These are phyloP conservation scores for Macropis europaea DNA, from an alignment of 2,888 invertebrate genomes.

Conservation along the genomic window DNA sequence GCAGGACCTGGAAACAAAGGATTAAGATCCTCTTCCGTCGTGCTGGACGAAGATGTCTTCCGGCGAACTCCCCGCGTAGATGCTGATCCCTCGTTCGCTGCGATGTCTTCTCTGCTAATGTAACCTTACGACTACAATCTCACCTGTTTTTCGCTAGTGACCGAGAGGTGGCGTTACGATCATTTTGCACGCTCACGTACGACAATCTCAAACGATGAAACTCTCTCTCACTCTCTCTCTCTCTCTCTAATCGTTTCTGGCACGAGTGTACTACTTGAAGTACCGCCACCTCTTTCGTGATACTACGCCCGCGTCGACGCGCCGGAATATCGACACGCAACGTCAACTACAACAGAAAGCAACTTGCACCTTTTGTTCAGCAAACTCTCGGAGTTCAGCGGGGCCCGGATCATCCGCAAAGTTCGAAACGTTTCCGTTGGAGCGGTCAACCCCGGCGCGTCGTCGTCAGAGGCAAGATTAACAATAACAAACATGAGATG, in stretches of 20 bases:
- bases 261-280: neutral
- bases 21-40: constrained; percentile 72
- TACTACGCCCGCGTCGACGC: constrained; percentile 41
- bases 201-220: neutral
- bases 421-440: too few relatives aligned
- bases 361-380: too few relatives aligned
- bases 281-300: constrained; percentile 52
- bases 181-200: neutral
- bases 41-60: constrained; percentile 48
- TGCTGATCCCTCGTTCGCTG: constrained; percentile 52
- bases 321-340: constrained; percentile 30
- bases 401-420: too few relatives aligned
- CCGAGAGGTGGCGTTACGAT: constrained; percentile 53
- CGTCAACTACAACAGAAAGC: too few relatives aligned
- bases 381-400: too few relatives aligned
- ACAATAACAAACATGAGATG: constrained; percentile 53
- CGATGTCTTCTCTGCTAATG: constrained; percentile 54
- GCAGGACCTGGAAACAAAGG: constrained; percentile 80
- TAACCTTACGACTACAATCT: constrained; percentile 59
- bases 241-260: neutral
- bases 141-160: constrained; percentile 61
- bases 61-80: constrained; percentile 54
- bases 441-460: constrained; percentile 33
- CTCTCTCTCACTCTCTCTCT: neutral
- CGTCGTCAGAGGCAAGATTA: constrained; percentile 30